These are phyloP conservation scores for Aphelocoma californica DNA, from an alignment of 2,797 vertebrate genomes.

Conservation along the genomic window DNA sequence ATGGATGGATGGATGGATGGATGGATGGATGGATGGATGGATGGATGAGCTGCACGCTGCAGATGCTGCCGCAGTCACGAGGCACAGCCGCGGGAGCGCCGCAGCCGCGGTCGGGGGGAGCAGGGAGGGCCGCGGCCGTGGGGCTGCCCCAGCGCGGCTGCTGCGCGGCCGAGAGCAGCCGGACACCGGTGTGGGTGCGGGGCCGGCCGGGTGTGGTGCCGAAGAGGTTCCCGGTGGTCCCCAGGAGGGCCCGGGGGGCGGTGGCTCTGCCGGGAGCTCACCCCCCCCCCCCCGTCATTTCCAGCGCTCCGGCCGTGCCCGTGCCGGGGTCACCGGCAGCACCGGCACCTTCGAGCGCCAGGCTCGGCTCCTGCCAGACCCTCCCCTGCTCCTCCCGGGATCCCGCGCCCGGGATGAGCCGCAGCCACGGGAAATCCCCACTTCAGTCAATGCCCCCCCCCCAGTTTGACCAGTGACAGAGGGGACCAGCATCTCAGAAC, in stretches of 20 bases:
- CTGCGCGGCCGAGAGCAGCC: no score
- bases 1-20: neutral
- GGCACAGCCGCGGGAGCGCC: neutral
- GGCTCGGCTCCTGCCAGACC: neutral
- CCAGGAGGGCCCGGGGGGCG: neutral
- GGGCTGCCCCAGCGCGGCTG: neutral
- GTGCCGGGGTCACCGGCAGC: neutral
- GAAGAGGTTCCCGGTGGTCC: accelerated
- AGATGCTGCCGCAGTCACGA: slow-evolving; percentile 13
- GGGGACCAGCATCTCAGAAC: neutral
- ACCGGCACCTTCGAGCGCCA: neutral
- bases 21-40: neutral
- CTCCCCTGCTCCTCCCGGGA: neutral
- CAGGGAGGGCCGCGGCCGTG: neutral
- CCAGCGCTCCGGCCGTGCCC: neutral
- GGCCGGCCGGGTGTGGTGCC: no score
- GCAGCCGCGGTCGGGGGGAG: neutral
- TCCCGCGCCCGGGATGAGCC: no score
- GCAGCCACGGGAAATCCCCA: neutral
- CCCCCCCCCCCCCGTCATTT: neutral
- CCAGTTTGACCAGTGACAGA: neutral
- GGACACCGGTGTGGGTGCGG: neutral
- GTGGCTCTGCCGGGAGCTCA: accelerated
- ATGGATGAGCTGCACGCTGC: neutral
- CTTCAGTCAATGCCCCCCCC: accelerated